A percentile compares a stretch with the other conserved stretches of the same genome.
These are phyloP conservation scores for Oryzaephilus surinamensis DNA, from an alignment of 1,140 invertebrate species.

Conservation along the genomic window DNA sequence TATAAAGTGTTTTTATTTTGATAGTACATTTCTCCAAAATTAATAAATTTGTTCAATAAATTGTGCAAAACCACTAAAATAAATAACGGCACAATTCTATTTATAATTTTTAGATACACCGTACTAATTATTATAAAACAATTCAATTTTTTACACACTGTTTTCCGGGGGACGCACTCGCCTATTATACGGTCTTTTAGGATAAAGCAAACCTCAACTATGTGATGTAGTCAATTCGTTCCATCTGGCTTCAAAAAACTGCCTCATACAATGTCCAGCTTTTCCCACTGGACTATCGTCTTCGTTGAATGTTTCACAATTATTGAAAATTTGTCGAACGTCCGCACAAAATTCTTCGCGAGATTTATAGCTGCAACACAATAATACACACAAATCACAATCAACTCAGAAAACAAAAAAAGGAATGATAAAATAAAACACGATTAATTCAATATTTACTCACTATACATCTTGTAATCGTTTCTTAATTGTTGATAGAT, in stretches of 20 bases:
- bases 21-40: not conserved
- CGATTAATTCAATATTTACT: no score
- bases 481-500: constrained; percentile 86
- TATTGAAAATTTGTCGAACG: constrained; percentile 87
- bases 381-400: constrained; percentile 7
- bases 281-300: constrained; percentile 93
- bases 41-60: not conserved
- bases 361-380: constrained; percentile 68
- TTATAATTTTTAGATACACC: no score
- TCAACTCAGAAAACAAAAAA: not conserved
- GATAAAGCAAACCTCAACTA: constrained; percentile 30
- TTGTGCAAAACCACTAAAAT: no score
- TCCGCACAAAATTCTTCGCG: constrained; percentile 83
- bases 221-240: constrained; percentile 46
- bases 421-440: not conserved
- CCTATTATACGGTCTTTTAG: constrained; percentile 18
- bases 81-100: no score
- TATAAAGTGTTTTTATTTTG: not conserved
- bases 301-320: constrained; percentile 96
- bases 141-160: constrained; percentile 18
- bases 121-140: no score
- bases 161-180: constrained; percentile 16
- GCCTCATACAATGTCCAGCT: constrained; percentile 81
- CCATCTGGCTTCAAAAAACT: constrained; percentile 86
- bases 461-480: constrained; percentile 76